phyloP scores from a whole-genome alignment of 1,140 invertebrate genomes.

The Cherax quadricarinatus region DNA sequence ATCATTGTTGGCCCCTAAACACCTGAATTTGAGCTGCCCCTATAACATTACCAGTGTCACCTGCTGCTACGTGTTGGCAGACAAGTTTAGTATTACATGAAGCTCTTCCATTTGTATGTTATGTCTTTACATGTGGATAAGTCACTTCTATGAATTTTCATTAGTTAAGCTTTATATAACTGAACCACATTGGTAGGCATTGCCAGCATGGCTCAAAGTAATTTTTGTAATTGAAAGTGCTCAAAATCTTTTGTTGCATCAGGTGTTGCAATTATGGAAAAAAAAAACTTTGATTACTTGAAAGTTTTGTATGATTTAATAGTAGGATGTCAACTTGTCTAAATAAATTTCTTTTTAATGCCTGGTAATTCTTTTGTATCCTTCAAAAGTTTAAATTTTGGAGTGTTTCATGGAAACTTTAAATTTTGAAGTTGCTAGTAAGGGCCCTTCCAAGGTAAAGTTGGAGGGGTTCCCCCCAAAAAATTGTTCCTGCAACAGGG shows the following conservation, averaged over 20 bases:
- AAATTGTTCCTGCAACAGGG: background rate
- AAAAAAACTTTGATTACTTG: slow-evolving; percentile 28
- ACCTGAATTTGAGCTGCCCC: slow-evolving; percentile 6
- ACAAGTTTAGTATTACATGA: slow-evolving; percentile 67
- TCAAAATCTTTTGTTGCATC: slow-evolving; percentile 69
- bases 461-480: background rate
- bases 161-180: slow-evolving; percentile 59
- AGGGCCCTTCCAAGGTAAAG: too few species aligned
- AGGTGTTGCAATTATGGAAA: slow-evolving; percentile 54
- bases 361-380: slow-evolving; percentile 46
- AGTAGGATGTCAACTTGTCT: slow-evolving; percentile 70
- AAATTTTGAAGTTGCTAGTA: too few species aligned
- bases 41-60: slow-evolving; percentile 38
- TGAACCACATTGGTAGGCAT: slow-evolving; percentile 50
- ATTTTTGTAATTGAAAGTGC: slow-evolving; percentile 63
- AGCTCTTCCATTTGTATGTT: slow-evolving; percentile 71
- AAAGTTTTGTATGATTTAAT: slow-evolving; percentile 68
- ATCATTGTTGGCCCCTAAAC: background rate
- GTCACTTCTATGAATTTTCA: slow-evolving; percentile 51
- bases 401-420: too few species aligned
- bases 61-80: slow-evolving; percentile 56
- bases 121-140: slow-evolving; percentile 56
- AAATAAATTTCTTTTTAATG: slow-evolving; percentile 72
- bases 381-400: background rate
- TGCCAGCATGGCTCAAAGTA: slow-evolving; percentile 56